Evolutionary conservation across 2,797 vertebrate species (phyloP), one percentile per base, ranked within the genome.

Genomic region (Premnoplex brunnescens): DNA sequence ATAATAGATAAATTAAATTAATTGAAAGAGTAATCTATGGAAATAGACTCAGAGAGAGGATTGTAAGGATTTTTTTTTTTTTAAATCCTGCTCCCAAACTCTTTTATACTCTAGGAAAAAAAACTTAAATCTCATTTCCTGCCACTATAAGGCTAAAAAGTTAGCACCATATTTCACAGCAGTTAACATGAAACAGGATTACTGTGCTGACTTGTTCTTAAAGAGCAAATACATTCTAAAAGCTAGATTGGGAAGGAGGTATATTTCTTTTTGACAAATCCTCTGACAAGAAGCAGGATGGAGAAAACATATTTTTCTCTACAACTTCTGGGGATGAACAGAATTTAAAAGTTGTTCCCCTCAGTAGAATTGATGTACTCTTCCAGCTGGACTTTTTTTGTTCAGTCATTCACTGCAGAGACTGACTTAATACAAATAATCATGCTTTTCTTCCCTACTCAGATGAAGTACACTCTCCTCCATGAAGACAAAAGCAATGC

Each of bases 121-220:
- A 80, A 28, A 2, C 73, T 86, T 78, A 93, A 95, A 94, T 90
- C 88, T 71, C 48, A 86, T 94, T 94, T 97, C 88, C 89, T 94
- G 91, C 52, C 71, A 81, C 55, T 79, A 13, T 49, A 56, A 59
- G 62, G 51, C 91, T 94, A 91, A 92, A 93, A 96, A 81, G 76
- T 91, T 91, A 91, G 86, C 88, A 81, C 75, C 18, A 1, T 91
- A 95, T 96, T 95, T 96, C 94, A 86, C 14, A 93, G 73, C 24
- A 12, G 69, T 95, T 84, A 81, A 95, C 16, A 2, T 90, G 74
- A 76, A 95, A 88, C 52, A 85, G 67, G 76, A 93, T 86, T 95
- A 88, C 60, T 62, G 63, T 71, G 85, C 91, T 88, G 82, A 91
- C 80, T 96, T 92, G 85, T 88, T 94, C 88, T 90, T 82, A 71